Percentiles rank a stretch among this genome's conserved stretches.
These are phyloP conservation scores for Otolemur crassicaudatus DNA, from an alignment of 2,797 vertebrate species.

Conservation along the genomic window DNA sequence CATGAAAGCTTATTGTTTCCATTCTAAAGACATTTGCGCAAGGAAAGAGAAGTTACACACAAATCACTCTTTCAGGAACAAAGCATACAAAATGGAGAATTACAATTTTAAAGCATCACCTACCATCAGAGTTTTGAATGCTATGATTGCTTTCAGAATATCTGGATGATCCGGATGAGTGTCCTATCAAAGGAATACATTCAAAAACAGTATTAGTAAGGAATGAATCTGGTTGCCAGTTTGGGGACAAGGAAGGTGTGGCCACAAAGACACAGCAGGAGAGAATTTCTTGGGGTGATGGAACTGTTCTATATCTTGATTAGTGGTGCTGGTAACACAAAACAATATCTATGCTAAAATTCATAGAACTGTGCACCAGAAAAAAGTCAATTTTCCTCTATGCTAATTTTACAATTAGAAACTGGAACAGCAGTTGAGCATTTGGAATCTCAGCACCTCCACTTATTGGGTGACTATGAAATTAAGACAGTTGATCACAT, in stretches of 20 bases:
- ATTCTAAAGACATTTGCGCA: slow-evolving; percentile 78
- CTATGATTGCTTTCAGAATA: slow-evolving; percentile 92
- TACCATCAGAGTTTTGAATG: slow-evolving; percentile 97
- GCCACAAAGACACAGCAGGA: not conserved
- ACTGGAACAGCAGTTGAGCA: not conserved
- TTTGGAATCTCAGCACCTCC: not conserved
- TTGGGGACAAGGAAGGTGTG: not conserved
- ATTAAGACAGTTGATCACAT: not conserved
- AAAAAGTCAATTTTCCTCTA: not conserved
- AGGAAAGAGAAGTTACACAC: slow-evolving; percentile 80
- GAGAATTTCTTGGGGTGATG: not conserved
- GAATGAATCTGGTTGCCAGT: not conserved
- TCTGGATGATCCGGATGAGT: slow-evolving; percentile 96
- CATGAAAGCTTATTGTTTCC: slow-evolving; percentile 82
- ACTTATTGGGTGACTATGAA: not conserved
- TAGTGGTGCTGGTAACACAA: not conserved
- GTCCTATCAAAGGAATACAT: slow-evolving; percentile 90
- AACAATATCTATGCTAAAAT: slow-evolving; percentile 40
- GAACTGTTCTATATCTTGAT: not conserved
- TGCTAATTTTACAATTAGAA: not conserved
- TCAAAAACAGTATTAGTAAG: slow-evolving; percentile 65
- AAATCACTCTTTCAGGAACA: slow-evolving; percentile 77
- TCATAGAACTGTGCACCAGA: not conserved
- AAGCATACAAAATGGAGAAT: slow-evolving; percentile 71
- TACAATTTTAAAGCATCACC: slow-evolving; percentile 84